phyloP scores from a whole-genome alignment of 2,113 vertebrate genomes.

The Leptodactylus fuscus region DNA sequence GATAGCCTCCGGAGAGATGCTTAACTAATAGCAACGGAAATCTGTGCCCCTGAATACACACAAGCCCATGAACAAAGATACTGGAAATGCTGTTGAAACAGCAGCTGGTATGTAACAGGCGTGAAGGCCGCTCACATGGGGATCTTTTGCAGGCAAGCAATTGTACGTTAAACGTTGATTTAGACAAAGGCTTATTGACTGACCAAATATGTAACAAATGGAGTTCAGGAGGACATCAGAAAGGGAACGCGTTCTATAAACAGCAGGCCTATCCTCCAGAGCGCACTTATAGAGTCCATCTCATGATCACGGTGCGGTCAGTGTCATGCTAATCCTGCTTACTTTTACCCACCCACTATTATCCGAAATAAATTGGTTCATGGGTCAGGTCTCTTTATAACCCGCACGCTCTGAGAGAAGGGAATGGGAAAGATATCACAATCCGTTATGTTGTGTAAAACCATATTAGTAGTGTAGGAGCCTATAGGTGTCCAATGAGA shows the following conservation, averaged over 20 bases:
- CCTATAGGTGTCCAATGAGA: too few species aligned
- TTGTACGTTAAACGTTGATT: conserved; percentile 23
- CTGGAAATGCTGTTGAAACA: neutral
- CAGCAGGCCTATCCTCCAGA: conserved; percentile 1
- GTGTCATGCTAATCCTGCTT: neutral
- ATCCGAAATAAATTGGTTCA: neutral
- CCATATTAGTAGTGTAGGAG: neutral
- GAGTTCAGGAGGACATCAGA: conserved; percentile 15
- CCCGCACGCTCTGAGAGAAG: neutral
- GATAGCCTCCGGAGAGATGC: neutral
- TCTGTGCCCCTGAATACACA: conserved; percentile 11
- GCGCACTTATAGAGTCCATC: neutral
- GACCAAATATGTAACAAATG: conserved; percentile 36
- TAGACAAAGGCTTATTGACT: conserved; percentile 31
- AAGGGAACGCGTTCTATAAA: neutral
- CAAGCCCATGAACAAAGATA: conserved; percentile 20
- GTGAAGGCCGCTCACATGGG: conserved; percentile 25
- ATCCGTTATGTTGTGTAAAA: neutral
- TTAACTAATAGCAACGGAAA: neutral
- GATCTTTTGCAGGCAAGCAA: conserved; percentile 21
- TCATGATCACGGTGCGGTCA: too few species aligned
- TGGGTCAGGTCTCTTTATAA: too few species aligned
- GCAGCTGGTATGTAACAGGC: conserved; percentile 30
- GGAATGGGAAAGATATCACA: neutral
- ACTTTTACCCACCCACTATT: neutral